These are phyloP conservation scores for Aromia moschata DNA, from an alignment of 2,888 invertebrate genomes.

Conservation along the genomic window DNA sequence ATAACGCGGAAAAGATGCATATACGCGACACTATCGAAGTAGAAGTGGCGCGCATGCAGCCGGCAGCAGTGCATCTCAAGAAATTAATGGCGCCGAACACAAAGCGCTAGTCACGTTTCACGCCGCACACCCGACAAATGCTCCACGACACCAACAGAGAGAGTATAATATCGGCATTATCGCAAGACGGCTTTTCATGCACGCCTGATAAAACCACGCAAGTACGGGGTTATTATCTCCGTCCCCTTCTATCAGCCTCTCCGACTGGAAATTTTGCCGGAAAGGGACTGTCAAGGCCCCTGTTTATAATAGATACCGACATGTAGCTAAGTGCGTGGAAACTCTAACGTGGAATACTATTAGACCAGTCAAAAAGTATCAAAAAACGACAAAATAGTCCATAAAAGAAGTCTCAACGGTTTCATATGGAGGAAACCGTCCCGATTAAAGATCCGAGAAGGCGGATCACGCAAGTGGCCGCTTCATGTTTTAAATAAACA, in stretches of 20 bases:
- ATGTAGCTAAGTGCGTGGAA: no score
- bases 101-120: not conserved
- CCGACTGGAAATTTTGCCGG: conserved; percentile 9
- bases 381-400: no score
- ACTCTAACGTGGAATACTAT: no score
- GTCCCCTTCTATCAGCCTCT: conserved; percentile 9
- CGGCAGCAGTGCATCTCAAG: not conserved
- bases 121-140: not conserved
- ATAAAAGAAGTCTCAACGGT: no score
- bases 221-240: conserved; percentile 3
- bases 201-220: conserved; percentile 6
- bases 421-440: no score
- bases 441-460: no score
- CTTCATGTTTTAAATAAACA: no score
- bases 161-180: conserved; percentile 10
- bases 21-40: no score
- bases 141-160: not conserved
- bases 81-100: not conserved
- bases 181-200: conserved; percentile 16
- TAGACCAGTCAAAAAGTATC: no score
- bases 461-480: no score
- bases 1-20: no score
- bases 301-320: not conserved
- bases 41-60: no score
- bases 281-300: conserved; percentile 4